phyloP scores from a whole-genome alignment of 2,888 invertebrate genomes.

The Escarpia spicata region DNA sequence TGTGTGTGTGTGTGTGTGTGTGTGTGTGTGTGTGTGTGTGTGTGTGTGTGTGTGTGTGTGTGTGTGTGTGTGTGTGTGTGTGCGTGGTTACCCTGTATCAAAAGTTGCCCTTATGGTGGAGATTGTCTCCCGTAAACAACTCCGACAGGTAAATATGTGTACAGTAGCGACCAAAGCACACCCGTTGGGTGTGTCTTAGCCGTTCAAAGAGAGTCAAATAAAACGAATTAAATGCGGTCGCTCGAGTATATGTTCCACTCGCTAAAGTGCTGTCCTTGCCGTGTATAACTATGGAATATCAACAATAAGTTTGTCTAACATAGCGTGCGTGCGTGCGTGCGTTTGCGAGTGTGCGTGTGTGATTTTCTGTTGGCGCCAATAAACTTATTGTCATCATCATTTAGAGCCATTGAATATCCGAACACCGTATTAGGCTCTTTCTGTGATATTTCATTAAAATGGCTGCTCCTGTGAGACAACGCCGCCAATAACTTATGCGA shows the following conservation, averaged over 20 bases:
- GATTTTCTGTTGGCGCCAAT: too few species aligned
- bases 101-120: neutral
- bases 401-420: too few species aligned
- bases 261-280: neutral
- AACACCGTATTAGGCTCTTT: too few species aligned
- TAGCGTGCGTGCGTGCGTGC: too few species aligned
- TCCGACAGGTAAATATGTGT: neutral
- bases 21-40: too few species aligned
- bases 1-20: too few species aligned
- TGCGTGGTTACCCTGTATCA: neutral
- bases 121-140: neutral
- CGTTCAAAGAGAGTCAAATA: neutral
- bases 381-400: too few species aligned
- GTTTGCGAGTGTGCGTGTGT: too few species aligned
- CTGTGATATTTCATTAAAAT: too few species aligned
- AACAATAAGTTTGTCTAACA: neutral
- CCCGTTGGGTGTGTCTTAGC: neutral
- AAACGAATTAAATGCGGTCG: neutral
- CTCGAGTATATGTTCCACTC: neutral
- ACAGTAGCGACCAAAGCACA: neutral
- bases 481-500: neutral
- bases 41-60: too few species aligned
- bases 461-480: too few species aligned
- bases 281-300: neutral
- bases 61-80: too few species aligned